Evolutionary conservation across 2,797 vertebrate genomes (phyloP).

Genomic region (Xenentodon cancila): DNA sequence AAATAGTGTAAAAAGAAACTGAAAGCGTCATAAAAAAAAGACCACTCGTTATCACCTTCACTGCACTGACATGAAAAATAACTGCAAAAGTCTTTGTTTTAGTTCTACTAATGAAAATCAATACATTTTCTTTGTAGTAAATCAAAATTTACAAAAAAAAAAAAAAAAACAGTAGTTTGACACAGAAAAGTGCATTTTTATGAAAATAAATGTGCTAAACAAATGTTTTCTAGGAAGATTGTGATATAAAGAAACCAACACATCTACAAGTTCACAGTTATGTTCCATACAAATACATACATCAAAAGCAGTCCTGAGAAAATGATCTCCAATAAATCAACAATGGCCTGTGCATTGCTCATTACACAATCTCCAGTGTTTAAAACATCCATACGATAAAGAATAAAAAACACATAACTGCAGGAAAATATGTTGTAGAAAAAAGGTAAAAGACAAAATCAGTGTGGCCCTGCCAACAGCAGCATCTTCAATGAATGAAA

Average conservation of each 20-base stretch:
- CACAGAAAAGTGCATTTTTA: constrained; percentile 73
- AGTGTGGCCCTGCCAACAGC: constrained; percentile 71
- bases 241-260: constrained; percentile 44
- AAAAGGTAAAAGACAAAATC: constrained; percentile 42
- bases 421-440: constrained; percentile 34
- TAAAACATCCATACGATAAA: constrained; percentile 57
- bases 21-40: not conserved
- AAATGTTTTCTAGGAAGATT: constrained; percentile 34
- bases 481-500: constrained; percentile 43
- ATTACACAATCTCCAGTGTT: constrained; percentile 61
- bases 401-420: constrained; percentile 45
- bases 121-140: constrained; percentile 18
- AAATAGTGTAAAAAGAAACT: constrained; percentile 29
- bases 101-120: constrained; percentile 27
- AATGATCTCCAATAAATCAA: constrained; percentile 74
- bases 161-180: constrained; percentile 38
- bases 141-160: constrained; percentile 19
- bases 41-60: constrained; percentile 6
- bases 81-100: not conserved
- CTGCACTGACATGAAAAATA: constrained; percentile 21
- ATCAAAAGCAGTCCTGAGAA: constrained; percentile 75
- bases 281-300: constrained; percentile 63
- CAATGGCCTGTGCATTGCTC: constrained; percentile 60
- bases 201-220: constrained; percentile 41
- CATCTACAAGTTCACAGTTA: constrained; percentile 68